Conservation (phyloP, 2,113 vertebrate genomes). For the Columba livia region DNA sequence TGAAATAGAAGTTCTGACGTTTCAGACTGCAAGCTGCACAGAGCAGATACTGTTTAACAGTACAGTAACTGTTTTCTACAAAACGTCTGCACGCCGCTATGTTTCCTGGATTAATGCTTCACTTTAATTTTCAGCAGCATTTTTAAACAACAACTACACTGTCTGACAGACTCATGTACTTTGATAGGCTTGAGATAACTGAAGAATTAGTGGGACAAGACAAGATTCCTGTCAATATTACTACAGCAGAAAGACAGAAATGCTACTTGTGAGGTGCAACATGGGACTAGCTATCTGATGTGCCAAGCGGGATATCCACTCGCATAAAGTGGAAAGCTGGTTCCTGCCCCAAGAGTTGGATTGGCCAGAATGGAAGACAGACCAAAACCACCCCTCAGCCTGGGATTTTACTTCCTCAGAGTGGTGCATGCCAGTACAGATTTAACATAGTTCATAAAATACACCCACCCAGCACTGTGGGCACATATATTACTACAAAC, state of each 20-base stretch:
- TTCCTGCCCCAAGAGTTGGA: background rate
- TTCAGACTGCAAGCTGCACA: slow-evolving; percentile 6
- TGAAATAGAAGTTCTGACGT: slow-evolving; percentile 35
- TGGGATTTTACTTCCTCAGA: background rate
- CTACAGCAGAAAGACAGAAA: background rate
- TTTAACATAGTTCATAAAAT: background rate
- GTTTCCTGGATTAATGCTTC: slow-evolving; percentile 12
- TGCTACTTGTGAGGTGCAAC: background rate
- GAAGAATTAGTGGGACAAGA: background rate
- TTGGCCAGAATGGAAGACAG: background rate
- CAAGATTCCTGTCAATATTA: background rate
- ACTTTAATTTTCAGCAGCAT: background rate
- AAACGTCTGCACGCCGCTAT: background rate
- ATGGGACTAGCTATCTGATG: background rate
- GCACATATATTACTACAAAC: background rate
- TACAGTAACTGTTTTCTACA: background rate
- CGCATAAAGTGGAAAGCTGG: background rate
- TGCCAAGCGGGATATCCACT: background rate
- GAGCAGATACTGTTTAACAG: slow-evolving; percentile 45
- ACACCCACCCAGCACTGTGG: background rate
- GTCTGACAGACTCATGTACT: background rate
- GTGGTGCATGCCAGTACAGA: background rate
- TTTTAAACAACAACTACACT: background rate
- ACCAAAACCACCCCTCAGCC: background rate
- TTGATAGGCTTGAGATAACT: background rate